These are phyloP conservation scores for Eugnorisma glareosa DNA, from an alignment of 2,888 invertebrate genomes.

Conservation along the genomic window DNA sequence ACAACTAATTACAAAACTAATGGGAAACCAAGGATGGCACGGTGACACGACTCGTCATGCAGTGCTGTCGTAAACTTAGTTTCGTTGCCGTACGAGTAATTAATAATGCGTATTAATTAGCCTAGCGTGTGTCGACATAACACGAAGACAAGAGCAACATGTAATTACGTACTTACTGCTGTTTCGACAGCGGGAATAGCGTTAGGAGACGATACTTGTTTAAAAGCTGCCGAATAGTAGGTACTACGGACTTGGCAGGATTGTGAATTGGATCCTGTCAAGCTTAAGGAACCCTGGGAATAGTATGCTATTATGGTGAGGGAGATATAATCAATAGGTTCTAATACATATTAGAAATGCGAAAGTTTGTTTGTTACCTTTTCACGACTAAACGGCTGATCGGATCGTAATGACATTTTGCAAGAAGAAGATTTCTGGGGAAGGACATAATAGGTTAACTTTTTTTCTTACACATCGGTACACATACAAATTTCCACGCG, in stretches of 20 bases:
- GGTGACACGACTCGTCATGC: conserved; percentile 31
- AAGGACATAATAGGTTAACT: too few species aligned
- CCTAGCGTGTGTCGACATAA: conserved; percentile 37
- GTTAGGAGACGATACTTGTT: background rate
- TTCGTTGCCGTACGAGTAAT: conserved; percentile 38
- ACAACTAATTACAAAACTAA: conserved; percentile 34
- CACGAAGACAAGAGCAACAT: conserved; percentile 24
- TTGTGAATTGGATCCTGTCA: background rate
- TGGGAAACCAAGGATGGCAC: conserved; percentile 16
- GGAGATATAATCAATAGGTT: background rate
- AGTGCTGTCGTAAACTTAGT: conserved; percentile 23
- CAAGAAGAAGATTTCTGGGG: too few species aligned
- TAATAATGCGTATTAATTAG: conserved; percentile 63
- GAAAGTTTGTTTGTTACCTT: too few species aligned
- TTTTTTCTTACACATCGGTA: too few species aligned
- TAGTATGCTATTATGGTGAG: background rate
- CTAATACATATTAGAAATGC: too few species aligned
- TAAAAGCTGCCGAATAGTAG: background rate
- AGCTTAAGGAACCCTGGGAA: background rate
- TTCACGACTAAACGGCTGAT: too few species aligned
- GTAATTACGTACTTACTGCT: conserved; percentile 30
- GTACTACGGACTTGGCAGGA: background rate
- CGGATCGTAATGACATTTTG: too few species aligned
- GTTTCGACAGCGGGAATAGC: conserved; percentile 37
- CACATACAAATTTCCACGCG: too few species aligned